Base-by-base conservation (phyloP, 2,797 vertebrate genomes). In the Pseudomugil gertrudae region DNA sequence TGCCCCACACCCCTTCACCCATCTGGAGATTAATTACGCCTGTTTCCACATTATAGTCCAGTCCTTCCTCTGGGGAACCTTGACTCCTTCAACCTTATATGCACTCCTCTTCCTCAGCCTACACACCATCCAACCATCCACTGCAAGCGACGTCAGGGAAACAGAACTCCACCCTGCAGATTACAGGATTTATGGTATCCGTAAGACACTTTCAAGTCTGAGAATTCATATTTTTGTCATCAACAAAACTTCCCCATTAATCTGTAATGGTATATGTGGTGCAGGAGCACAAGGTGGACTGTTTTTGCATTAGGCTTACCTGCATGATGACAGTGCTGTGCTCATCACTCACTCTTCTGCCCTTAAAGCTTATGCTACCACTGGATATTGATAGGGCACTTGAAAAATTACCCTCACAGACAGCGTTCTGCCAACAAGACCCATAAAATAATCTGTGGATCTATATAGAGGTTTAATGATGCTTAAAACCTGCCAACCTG, bases 21-120 rank as follows among this genome's bases (percentile, higher is more conserved):
- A 87, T 80, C 77, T 83, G 85, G 75, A 90, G 90, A 93, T 94
- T 91, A 91, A 93, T 93, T 90, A 91, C 79, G 57, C 67, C 84
- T 83, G 33, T 83, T 89, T 86, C 77, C 85, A 81, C 86, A 87
- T 92, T 85, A 90, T 80, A 84, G 85, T 76, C 86, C 59, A 77
- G 63, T 73, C 79, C 70, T 64, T 84, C 82, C 73, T 69, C 83
- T 63, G 62, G 78, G 78, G 74, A 89, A 88, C 90, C 88, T 90
- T 90, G 87, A 90, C 84, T 83, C 66, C 72, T 77, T 79, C 83
- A 72, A 76, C 84, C 82, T 74, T 57, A 27, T 53, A 74, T 57
- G 40, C 74, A 58, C 70, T 76, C 7, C 21, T 74, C 70, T 81
- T 74, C 52, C 57, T 69, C 65, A 65, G 35, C 57, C 54, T 52